These are phyloP conservation scores for Zelleria hepariella DNA, from an alignment of 2,888 invertebrate genomes.

Conservation along the genomic window DNA sequence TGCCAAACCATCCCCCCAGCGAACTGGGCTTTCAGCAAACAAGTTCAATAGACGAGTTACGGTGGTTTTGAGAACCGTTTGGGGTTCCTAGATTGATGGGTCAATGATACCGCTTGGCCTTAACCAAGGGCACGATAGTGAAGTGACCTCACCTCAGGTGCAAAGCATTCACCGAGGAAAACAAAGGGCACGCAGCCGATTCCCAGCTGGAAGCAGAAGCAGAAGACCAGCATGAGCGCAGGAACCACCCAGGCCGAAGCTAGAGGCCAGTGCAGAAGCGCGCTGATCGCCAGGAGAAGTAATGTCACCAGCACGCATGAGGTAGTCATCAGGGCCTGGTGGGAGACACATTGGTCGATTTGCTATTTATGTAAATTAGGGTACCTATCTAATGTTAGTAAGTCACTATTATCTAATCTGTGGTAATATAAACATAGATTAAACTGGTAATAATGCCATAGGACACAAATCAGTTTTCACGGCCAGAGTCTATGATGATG, in stretches of 20 bases:
- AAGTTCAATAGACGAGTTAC: background rate
- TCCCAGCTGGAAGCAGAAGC: conserved; percentile 34
- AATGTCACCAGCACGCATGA: conserved; percentile 19
- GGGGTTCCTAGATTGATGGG: background rate
- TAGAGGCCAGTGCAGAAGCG: conserved; percentile 27
- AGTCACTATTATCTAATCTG: background rate
- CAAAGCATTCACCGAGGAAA: conserved; percentile 25
- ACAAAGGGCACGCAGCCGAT: conserved; percentile 29
- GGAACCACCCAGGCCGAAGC: conserved; percentile 36
- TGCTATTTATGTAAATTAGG: background rate
- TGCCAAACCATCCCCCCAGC: too few species aligned
- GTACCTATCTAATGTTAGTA: background rate
- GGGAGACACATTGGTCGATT: background rate
- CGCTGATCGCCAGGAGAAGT: conserved; percentile 24
- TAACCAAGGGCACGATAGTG: background rate
- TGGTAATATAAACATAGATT: background rate
- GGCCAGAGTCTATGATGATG: background rate
- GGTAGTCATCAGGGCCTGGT: conserved; percentile 28
- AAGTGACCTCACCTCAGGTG: conserved; percentile 23
- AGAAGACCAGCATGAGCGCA: conserved; percentile 28
- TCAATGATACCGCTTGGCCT: background rate
- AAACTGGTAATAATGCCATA: background rate
- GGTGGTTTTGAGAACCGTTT: background rate
- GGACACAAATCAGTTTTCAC: too few species aligned
- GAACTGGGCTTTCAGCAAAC: too few species aligned